These are phyloP conservation scores for Hypena proboscidalis DNA, from an alignment of 2,888 invertebrate species.

Conservation along the genomic window DNA sequence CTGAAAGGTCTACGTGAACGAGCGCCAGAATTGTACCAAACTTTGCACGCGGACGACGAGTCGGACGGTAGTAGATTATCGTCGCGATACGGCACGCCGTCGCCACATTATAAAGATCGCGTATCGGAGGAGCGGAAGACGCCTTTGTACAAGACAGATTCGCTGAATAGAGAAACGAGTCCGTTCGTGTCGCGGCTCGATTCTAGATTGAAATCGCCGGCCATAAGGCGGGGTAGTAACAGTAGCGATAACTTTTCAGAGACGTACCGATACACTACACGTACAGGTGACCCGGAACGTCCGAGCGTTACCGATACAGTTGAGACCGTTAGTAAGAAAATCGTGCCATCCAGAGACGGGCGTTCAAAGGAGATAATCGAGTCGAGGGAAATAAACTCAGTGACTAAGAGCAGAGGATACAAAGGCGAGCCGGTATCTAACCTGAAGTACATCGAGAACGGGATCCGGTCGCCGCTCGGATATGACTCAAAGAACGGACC, in stretches of 20 bases:
- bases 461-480: constrained; percentile 65
- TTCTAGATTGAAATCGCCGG: constrained; percentile 75
- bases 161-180: constrained; percentile 76
- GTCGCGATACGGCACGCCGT: constrained; percentile 76
- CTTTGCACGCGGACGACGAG: constrained; percentile 88
- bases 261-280: constrained; percentile 88
- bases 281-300: constrained; percentile 87
- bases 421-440: constrained; percentile 76
- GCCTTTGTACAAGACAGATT: constrained; percentile 78
- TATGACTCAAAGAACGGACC: constrained; percentile 74
- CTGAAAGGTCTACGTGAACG: constrained; percentile 88
- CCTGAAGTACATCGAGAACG: constrained; percentile 84
- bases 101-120: constrained; percentile 79
- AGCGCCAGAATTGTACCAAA: constrained; percentile 90
- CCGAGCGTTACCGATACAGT: constrained; percentile 90
- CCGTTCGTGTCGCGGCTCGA: constrained; percentile 78
- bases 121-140: constrained; percentile 77
- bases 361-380: constrained; percentile 88
- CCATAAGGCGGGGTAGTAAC: constrained; percentile 87
- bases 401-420: constrained; percentile 87
- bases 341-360: constrained; percentile 87
- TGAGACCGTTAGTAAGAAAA: constrained; percentile 89
- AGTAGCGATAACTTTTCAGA: constrained; percentile 90
- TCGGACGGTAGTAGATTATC: constrained; percentile 79
- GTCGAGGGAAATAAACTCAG: constrained; percentile 89